A percentile compares a stretch with the other conserved stretches of the same genome.
These are phyloP conservation scores for Amblyornis subalaris DNA, from an alignment of 2,113 vertebrate genomes.

Conservation along the genomic window DNA sequence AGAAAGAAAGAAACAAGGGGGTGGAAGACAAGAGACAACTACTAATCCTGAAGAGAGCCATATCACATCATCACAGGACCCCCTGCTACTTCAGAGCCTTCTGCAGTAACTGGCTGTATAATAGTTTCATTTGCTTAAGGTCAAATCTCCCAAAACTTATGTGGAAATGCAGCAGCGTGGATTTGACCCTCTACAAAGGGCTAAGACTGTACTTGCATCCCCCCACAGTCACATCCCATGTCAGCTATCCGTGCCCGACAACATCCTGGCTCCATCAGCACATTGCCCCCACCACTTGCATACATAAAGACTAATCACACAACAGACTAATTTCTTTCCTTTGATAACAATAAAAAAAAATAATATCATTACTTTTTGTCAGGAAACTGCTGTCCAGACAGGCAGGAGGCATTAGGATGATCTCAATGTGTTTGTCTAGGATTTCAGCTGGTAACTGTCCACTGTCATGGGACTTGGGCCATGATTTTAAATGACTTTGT, in stretches of 20 bases:
- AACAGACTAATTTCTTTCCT: neutral
- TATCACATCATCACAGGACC: neutral
- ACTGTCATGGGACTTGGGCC: neutral
- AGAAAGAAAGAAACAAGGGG: neutral
- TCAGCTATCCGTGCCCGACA: neutral
- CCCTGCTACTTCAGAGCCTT: neutral
- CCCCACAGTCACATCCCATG: neutral
- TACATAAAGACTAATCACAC: neutral
- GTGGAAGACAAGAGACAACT: neutral
- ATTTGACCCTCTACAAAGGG: neutral
- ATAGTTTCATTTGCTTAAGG: neutral
- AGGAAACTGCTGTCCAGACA: neutral
- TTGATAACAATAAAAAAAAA: neutral
- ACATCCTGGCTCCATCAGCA: neutral
- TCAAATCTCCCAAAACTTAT: neutral
- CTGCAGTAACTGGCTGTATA: neutral
- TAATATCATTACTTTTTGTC: neutral
- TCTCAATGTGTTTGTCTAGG: neutral
- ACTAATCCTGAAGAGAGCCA: neutral
- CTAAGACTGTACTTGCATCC: too few species aligned
- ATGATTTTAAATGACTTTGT: neutral
- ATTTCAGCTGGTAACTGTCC: neutral
- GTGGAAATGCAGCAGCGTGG: neutral
- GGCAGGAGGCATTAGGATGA: neutral
- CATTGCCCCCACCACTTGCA: accelerated